Evolutionary conservation across 2,888 invertebrate genomes (phyloP), one percentile per base, ranked within the genome.

Genomic region (Caenorhabditis virilis): DNA sequence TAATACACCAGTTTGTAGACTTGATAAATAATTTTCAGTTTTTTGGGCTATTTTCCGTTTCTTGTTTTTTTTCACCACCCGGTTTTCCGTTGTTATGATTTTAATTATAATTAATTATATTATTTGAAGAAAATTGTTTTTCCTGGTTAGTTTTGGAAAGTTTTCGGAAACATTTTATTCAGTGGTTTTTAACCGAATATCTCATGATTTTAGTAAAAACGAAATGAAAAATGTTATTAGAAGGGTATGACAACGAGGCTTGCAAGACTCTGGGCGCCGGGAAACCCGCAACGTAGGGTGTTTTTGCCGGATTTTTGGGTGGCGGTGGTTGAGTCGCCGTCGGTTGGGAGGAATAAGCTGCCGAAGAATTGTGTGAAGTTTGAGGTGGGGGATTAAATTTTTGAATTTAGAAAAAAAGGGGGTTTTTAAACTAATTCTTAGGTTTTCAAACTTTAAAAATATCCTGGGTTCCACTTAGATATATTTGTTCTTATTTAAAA

Each of bases 281-380:
- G 95, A 15, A 91, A 92, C 84, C 95, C 97, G n/a, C 95, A 95
- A 83, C 85, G 92, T 30, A 87, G 95, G 59, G 88, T 95, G 11
- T 94, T 93, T 84, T 86, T 98, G 30, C 95, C 97, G 0, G 93
- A 95, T 84, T 97, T 97, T 85, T 97, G 93, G 93, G 89, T 98
- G 89, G 95, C 95, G 86, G 81, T 95, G 18, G 88, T 95, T 0
- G 88, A 89, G 53, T 89, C 92, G 1, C 77, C 82, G 11, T 72
- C 84, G 18, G 87, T 87, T 30, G 74, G 76, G 20, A 88, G 89
- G 73, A 50, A 67, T 36, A 50, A 66, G 38, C 60, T 83, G 41
- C 91, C 91, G 2, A 87, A 89, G 45, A 92, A 95, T 86, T 85
- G 90, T 38, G 91, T 93, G 0, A 88, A 90, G 51, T 97, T 98